phyloP scores from a whole-genome alignment of 2,888 invertebrate species.

The Caenorhabditis parvicauda region DNA sequence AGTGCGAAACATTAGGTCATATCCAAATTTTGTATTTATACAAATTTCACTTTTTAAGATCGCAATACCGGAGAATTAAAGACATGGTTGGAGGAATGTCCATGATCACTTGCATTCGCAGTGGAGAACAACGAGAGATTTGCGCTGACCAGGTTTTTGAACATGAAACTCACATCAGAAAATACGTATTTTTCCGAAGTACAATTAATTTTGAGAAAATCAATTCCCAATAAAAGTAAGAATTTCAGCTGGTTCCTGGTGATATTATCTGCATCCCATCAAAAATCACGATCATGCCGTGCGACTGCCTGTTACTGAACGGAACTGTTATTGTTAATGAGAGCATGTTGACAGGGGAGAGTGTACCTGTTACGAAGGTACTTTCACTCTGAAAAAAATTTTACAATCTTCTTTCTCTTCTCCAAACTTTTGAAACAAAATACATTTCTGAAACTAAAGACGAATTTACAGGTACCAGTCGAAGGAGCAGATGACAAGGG shows the following conservation, averaged over 20 bases:
- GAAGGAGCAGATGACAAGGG: constrained; percentile 48
- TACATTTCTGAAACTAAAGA: not conserved
- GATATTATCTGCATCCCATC: constrained; percentile 71
- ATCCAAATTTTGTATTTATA: no score
- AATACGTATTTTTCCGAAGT: not conserved
- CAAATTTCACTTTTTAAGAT: no score
- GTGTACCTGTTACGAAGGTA: constrained; percentile 88
- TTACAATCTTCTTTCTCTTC: not conserved
- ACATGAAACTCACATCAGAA: not conserved
- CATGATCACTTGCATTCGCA: constrained; percentile 20
- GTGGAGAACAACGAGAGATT: constrained; percentile 25
- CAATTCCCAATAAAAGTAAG: not conserved
- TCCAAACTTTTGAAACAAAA: not conserved
- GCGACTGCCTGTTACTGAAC: constrained; percentile 80
- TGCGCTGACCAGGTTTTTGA: constrained; percentile 17
- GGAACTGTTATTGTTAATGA: constrained; percentile 90
- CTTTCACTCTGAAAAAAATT: not conserved
- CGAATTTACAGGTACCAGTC: constrained; percentile 35
- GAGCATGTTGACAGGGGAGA: constrained; percentile 91
- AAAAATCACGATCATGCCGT: constrained; percentile 74
- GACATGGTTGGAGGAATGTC: constrained; percentile 66
- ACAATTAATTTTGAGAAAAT: not conserved
- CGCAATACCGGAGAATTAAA: constrained; percentile 87
- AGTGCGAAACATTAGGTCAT: constrained; percentile 36
- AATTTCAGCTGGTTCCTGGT: constrained; percentile 71